Evolutionary conservation across 2,797 vertebrate species (phyloP).

Genomic region (Leptodactylus fallax): DNA sequence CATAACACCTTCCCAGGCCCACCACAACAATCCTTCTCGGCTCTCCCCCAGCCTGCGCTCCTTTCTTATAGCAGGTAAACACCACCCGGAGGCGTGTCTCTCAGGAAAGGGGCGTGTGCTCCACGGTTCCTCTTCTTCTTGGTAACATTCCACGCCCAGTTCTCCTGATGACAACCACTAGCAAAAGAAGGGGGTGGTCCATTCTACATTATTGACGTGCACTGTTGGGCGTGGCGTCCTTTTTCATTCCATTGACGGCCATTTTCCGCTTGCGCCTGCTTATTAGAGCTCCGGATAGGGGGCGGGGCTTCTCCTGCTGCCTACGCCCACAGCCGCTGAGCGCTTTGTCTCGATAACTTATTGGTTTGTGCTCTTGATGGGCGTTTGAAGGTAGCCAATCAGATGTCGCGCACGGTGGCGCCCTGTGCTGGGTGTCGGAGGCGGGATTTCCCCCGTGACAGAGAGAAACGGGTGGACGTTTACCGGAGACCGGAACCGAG

Average conservation of each 20-base stretch:
- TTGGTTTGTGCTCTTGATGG: conserved; percentile 41
- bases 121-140: background rate
- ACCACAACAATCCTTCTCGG: background rate
- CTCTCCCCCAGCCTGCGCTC: background rate
- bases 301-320: background rate
- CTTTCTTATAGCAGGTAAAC: conserved; percentile 48
- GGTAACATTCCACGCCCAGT: background rate
- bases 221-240: conserved; percentile 7
- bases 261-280: conserved; percentile 55
- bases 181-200: background rate
- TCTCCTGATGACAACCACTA: conserved; percentile 4
- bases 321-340: background rate
- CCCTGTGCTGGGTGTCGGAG: conserved; percentile 64
- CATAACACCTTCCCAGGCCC: too few relatives aligned
- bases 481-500: conserved; percentile 64
- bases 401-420: conserved; percentile 58
- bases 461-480: conserved; percentile 79
- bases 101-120: background rate
- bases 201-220: background rate
- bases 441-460: conserved; percentile 83
- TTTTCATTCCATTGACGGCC: conserved; percentile 61
- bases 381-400: conserved; percentile 26
- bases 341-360: background rate
- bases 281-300: background rate
- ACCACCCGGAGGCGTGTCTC: conserved; percentile 12